These are phyloP conservation scores for Drosophila mojavensis DNA, from an alignment of 1,140 invertebrate genomes.

Conservation along the genomic window DNA sequence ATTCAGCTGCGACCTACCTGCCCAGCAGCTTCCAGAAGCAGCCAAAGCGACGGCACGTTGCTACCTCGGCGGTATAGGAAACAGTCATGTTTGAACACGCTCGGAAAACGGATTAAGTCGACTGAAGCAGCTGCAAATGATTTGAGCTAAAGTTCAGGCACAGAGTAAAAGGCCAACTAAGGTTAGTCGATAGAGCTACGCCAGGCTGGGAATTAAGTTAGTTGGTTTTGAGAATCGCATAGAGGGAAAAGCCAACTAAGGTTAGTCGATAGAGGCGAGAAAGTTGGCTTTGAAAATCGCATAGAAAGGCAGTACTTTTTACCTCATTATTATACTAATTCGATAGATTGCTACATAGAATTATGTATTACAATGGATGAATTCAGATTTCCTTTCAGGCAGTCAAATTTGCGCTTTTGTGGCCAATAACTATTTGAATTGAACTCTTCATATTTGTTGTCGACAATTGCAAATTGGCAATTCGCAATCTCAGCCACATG, in stretches of 20 bases:
- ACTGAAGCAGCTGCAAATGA: not conserved
- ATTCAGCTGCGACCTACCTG: slow-evolving; percentile 85
- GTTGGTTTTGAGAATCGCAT: too few relatives aligned
- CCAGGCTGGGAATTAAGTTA: too few relatives aligned
- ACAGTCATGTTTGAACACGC: slow-evolving; percentile 88
- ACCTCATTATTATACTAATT: too few relatives aligned
- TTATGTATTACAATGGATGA: too few relatives aligned
- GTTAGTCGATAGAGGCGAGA: not conserved
- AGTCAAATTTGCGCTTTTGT: too few relatives aligned
- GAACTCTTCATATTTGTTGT: slow-evolving; percentile 76
- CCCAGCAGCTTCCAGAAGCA: slow-evolving; percentile 92
- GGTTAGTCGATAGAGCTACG: not conserved
- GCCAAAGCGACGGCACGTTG: slow-evolving; percentile 91
- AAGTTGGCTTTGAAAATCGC: too few relatives aligned
- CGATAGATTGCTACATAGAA: too few relatives aligned
- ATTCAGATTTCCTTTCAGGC: too few relatives aligned
- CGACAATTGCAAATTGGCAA: slow-evolving; percentile 61
- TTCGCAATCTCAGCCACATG: slow-evolving; percentile 58
- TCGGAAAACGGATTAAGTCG: not conserved
- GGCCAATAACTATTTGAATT: slow-evolving; percentile 75
- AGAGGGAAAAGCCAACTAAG: not conserved
- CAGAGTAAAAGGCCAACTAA: not conserved
- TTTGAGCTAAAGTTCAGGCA: not conserved
- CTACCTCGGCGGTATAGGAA: slow-evolving; percentile 93
- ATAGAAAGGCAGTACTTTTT: too few relatives aligned